Evolutionary conservation across 2,113 vertebrate genomes (phyloP), one percentile per base, ranked within the genome.

Genomic region (Gymnocephalus cernua): DNA sequence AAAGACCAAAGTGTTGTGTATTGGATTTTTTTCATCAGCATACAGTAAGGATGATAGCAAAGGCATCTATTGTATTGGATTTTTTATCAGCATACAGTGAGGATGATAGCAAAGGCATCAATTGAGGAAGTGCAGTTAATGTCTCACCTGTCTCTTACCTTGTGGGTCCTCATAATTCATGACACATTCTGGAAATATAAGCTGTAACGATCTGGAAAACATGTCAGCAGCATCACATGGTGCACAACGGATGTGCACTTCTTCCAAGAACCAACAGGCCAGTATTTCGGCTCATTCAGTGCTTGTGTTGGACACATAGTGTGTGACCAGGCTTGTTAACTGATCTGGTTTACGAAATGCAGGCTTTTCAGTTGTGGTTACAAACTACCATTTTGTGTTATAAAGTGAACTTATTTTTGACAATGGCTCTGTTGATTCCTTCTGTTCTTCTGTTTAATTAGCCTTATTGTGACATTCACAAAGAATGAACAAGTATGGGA

Each of bases 231-330:
- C 18, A 57, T 47, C 79, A 82, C 72, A 67, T 62, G 54, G 41
- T 61, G 77, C 54, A 47, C 62, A 69, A 47, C 21, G 3, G 71
- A 45, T 25, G 11, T 48, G 29, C 47, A 41, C 27, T 44, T 71
- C 53, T 88, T 88, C 68, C 58, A 45, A 65, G 86, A 88, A 86
- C 6, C 69, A 61, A 32, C 62, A 27, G 45, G 9, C 32, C 45
- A 29, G 51, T 27, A 45, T 77, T 68, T 67, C 38, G 44, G 59
- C 15, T 66, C 25, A 32, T 54, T 32, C 15, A 21, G 23, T 18
- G 11, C 21, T 47, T 78, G 44, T 72, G 63, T 45, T 50, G 47
- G 61, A 29, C 73, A 61, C 47, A 48, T 66, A 45, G 3, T 18
- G 64, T 9, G 45, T 54, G 38, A 53, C 27, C 67, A 47, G 50